Conservation (phyloP, 2,113 vertebrate species). For the Bubo bubo region DNA sequence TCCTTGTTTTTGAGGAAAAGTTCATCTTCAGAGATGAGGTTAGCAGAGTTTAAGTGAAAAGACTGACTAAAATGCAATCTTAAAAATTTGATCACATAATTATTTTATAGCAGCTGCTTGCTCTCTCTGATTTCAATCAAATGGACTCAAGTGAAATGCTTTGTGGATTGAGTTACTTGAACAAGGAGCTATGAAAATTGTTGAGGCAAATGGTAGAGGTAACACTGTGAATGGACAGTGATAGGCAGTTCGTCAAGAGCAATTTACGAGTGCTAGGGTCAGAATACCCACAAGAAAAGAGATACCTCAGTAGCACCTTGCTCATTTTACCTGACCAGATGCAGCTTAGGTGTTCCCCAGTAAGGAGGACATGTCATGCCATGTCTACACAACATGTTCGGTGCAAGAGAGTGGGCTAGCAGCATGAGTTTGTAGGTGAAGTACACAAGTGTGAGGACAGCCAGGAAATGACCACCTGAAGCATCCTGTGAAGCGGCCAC, state of each 20-base stretch:
- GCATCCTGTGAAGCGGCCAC: rapidly evolving
- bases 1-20: neutral
- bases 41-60: neutral
- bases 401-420: neutral
- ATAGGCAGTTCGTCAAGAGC: neutral
- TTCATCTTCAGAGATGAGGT: neutral
- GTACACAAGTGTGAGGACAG: neutral
- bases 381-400: neutral
- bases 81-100: neutral
- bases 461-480: rapidly evolving
- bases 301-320: neutral
- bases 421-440: neutral
- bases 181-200: neutral
- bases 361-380: rapidly evolving
- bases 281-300: neutral
- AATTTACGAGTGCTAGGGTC: neutral
- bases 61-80: neutral
- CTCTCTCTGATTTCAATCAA: neutral
- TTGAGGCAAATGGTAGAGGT: neutral
- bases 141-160: neutral
- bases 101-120: neutral
- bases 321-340: neutral
- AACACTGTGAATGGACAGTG: neutral
- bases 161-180: neutral
- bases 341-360: neutral